Evolutionary conservation across 2,113 vertebrate genomes (phyloP).

Genomic region (Rhinopomastus cyanomelas): DNA sequence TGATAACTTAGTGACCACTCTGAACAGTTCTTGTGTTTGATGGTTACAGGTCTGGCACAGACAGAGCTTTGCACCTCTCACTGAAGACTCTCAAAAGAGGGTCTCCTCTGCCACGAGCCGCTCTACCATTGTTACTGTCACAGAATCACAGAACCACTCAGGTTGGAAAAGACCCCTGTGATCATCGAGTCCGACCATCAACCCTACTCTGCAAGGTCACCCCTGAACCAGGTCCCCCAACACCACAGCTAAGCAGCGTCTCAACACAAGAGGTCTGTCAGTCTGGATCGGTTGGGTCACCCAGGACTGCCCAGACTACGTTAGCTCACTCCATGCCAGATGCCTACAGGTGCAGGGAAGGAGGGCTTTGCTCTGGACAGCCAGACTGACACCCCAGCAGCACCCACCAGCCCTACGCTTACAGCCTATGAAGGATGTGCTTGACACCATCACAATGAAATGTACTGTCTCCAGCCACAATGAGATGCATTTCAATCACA

Average conservation of each 20-base stretch:
- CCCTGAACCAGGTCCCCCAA: too few relatives aligned
- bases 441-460: not conserved
- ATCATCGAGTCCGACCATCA: too few relatives aligned
- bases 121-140: not conserved
- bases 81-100: not conserved
- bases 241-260: too few relatives aligned
- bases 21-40: not conserved
- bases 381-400: not conserved
- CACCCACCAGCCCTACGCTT: not conserved
- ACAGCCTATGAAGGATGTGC: not conserved
- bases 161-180: too few relatives aligned
- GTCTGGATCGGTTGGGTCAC: not conserved
- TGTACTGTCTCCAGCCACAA: not conserved
- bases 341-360: rapidly evolving
- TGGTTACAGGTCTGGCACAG: not conserved
- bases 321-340: not conserved
- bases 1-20: not conserved
- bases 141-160: too few relatives aligned
- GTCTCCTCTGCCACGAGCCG: not conserved
- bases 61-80: not conserved
- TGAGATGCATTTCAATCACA: not conserved
- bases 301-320: not conserved
- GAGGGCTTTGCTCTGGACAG: not conserved
- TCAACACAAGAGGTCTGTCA: too few relatives aligned
- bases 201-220: too few relatives aligned